These are phyloP conservation scores for Parotia lawesii DNA, from an alignment of 2,113 vertebrate species.

Conservation along the genomic window DNA sequence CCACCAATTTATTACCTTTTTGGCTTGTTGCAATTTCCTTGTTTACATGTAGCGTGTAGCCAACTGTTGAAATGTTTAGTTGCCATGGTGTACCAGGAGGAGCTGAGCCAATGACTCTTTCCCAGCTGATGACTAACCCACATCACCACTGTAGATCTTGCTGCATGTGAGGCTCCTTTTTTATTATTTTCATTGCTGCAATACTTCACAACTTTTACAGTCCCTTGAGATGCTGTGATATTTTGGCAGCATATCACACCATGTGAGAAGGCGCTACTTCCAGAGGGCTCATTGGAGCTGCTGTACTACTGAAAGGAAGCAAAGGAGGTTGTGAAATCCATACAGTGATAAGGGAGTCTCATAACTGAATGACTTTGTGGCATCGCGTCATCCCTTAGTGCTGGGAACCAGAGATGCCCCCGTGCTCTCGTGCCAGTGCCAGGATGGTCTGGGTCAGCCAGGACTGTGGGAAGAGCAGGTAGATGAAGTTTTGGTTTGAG, in stretches of 20 bases:
- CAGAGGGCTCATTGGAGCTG: slow-evolving; percentile 59
- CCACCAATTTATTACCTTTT: slow-evolving; percentile 68
- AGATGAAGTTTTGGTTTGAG: slow-evolving; percentile 53
- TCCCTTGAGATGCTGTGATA: slow-evolving; percentile 65
- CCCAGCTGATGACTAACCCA: slow-evolving; percentile 72
- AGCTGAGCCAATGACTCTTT: slow-evolving; percentile 71
- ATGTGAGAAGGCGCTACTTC: slow-evolving; percentile 64
- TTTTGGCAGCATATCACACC: slow-evolving; percentile 54
- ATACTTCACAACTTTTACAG: slow-evolving; percentile 64
- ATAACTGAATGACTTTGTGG: background rate
- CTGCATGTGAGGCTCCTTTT: slow-evolving; percentile 63
- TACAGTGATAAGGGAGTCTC: slow-evolving; percentile 31
- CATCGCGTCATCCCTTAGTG: slow-evolving; percentile 11
- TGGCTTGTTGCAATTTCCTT: slow-evolving; percentile 75
- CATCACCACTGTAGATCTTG: slow-evolving; percentile 70
- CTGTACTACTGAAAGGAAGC: slow-evolving; percentile 74
- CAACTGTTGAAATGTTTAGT: slow-evolving; percentile 75
- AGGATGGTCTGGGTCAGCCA: background rate
- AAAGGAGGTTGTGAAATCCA: slow-evolving; percentile 49
- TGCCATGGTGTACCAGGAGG: slow-evolving; percentile 73
- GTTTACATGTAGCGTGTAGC: slow-evolving; percentile 76
- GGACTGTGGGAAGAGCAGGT: background rate
- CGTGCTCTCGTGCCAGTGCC: background rate
- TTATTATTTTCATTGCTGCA: slow-evolving; percentile 70
- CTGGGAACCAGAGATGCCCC: slow-evolving; percentile 38